These are phyloP conservation scores for Callaeas wilsoni DNA, from an alignment of 2,113 vertebrate genomes.

Conservation along the genomic window DNA sequence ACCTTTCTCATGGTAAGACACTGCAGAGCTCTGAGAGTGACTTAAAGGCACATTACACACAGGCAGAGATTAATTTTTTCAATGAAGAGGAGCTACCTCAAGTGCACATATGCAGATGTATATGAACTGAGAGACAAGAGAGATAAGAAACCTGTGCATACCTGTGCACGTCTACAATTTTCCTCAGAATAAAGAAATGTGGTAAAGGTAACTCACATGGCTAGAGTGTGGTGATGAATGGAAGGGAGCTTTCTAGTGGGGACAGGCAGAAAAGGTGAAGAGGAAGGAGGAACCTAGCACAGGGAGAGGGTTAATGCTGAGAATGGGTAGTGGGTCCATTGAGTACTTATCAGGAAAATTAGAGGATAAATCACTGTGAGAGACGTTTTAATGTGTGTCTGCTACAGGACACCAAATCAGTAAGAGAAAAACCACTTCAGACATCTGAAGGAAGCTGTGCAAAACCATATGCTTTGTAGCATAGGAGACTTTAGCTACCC, in stretches of 20 bases:
- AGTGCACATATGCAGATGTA: background rate
- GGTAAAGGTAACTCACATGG: background rate
- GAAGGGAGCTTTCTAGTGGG: background rate
- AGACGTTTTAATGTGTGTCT: background rate
- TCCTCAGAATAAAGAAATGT: background rate
- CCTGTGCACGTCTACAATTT: background rate
- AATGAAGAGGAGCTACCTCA: background rate
- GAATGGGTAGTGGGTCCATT: rapidly evolving
- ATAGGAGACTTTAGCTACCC: background rate
- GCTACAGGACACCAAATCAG: background rate
- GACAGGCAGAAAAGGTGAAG: background rate
- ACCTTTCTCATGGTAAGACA: background rate
- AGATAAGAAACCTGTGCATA: background rate
- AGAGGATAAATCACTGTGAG: rapidly evolving
- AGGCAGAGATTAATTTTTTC: background rate
- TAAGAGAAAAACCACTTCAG: background rate
- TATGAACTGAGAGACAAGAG: background rate
- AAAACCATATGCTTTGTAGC: background rate
- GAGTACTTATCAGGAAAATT: background rate
- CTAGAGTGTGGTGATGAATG: background rate
- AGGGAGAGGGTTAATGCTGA: background rate
- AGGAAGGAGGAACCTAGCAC: background rate
- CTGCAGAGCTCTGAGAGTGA: background rate
- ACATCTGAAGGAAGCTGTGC: background rate
- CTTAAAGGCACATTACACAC: background rate